Base-by-base conservation (phyloP, 2,888 invertebrate species). In the Dryobota labecula region DNA sequence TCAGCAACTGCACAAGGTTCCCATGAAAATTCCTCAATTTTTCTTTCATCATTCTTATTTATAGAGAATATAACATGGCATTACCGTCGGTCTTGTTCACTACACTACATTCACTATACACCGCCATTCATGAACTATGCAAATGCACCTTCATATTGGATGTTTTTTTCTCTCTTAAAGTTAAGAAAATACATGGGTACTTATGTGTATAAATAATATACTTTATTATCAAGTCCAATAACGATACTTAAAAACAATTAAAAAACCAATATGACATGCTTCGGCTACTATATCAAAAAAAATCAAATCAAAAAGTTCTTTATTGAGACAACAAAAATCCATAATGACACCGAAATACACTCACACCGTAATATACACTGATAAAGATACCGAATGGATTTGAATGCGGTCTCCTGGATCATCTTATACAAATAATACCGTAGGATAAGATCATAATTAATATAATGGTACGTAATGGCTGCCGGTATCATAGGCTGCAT, bases 151-250 rank as follows among this genome's bases (percentile, higher is more conserved):
- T 62, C 56, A 53, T 24, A 33, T 7, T 24, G 36, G 24, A 36
- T 36, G 24, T 57, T n/a, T n/a, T n/a, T n/a, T n/a, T n/a, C n/a
- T n/a, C n/a, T n/a, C n/a, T n/a, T n/a, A n/a, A n/a, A n/a, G n/a
- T n/a, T n/a, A n/a, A n/a, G 7, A 20, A 74, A 51, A 74, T 20
- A 62, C 20, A 47, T 41, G 1, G 36, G 30, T 41, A 15, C 36
- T 36, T 11, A 38, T 2, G 3, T 36, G 43, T 7, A 49, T 27
- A 43, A 27, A 45, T 45, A 33, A 27, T 54, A 76, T 36, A 36
- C 13, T 68, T 69, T 68, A 73, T 49, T 73, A 5, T n/a, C 36
- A 30, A 54, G n/a, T 56, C 24, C 11, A 66, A 1, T 36, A 41
- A n/a, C 24, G 7, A 41, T 54, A 41, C n/a, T 3, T 30, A 24